Percentiles rank a stretch among this genome's conserved stretches.
phyloP scores from a whole-genome alignment of 2,113 vertebrate genomes.

The Pelvicachromis taeniatus region DNA sequence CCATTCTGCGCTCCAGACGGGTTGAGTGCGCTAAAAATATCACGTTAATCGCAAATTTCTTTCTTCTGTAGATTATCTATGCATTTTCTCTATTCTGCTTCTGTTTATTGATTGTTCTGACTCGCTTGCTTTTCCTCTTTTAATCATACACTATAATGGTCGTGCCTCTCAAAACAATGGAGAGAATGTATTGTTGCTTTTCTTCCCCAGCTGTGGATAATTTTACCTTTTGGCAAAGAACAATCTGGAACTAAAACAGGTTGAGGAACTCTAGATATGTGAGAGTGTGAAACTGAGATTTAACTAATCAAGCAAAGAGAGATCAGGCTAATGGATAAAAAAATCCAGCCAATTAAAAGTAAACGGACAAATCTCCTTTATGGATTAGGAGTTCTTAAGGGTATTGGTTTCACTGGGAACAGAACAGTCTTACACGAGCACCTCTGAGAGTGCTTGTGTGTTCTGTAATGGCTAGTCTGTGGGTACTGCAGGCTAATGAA shows the following conservation, averaged over 20 bases:
- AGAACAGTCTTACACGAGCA: not conserved
- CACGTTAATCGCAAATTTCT: too few relatives aligned
- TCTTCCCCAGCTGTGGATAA: not conserved
- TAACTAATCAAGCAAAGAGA: not conserved
- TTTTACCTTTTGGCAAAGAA: constrained; percentile 13
- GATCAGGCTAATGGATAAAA: not conserved
- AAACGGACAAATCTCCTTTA: constrained; percentile 19
- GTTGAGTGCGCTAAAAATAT: too few relatives aligned
- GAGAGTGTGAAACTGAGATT: not conserved
- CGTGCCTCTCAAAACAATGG: not conserved
- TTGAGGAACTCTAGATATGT: not conserved
- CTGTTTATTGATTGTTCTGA: not conserved
- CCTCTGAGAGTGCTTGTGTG: not conserved
- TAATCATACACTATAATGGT: not conserved
- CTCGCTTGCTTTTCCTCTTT: not conserved
- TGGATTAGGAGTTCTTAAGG: constrained; percentile 39
- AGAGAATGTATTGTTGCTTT: not conserved
- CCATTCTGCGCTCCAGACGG: too few relatives aligned
- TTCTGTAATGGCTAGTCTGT: constrained; percentile 19
- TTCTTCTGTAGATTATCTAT: not conserved
- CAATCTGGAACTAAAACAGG: not conserved
- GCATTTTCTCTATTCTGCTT: not conserved
- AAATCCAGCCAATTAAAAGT: constrained; percentile 19
- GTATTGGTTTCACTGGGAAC: not conserved
- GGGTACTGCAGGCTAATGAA: not conserved